A percentile compares a stretch with the other conserved stretches of the same genome.
Evolutionary conservation across 1,140 invertebrate species (phyloP).

Genomic region (Nasonia vitripennis): DNA sequence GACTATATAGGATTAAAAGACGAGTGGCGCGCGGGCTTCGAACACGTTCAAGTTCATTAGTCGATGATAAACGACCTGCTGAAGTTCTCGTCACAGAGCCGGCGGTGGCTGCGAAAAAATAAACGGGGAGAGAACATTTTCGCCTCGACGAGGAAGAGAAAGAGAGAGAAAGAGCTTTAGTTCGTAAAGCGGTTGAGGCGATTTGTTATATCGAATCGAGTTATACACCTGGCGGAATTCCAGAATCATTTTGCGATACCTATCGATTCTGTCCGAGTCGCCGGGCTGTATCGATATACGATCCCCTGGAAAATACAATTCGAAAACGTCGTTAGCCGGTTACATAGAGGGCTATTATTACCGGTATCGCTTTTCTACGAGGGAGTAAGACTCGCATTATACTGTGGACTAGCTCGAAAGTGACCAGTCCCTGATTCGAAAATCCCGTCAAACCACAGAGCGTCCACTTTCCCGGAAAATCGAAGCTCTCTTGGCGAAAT

Average conservation of each 20-base stretch:
- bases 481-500: background rate
- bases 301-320: too few species aligned
- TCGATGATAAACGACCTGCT: slow-evolving; percentile 19
- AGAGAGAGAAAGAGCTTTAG: background rate
- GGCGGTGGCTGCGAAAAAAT: background rate
- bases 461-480: background rate
- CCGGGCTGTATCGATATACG: background rate
- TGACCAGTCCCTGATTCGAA: background rate
- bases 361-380: background rate
- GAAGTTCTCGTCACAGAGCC: background rate
- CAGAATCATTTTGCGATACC: slow-evolving; percentile 28
- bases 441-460: background rate
- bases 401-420: too few species aligned
- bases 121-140: slow-evolving; percentile 4
- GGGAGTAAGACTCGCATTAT: too few species aligned
- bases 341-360: background rate
- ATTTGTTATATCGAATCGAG: slow-evolving; percentile 30
- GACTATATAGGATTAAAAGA: slow-evolving; percentile 18
- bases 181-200: slow-evolving; percentile 24
- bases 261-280: background rate
- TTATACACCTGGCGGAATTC: slow-evolving; percentile 20
- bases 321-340: too few species aligned
- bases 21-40: background rate
- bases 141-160: background rate
- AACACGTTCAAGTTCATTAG: slow-evolving; percentile 48